A percentile compares a stretch with the other conserved stretches of the same genome.
Evolutionary conservation across 2,113 vertebrate genomes (phyloP).

Genomic region (Synchiropus splendidus): DNA sequence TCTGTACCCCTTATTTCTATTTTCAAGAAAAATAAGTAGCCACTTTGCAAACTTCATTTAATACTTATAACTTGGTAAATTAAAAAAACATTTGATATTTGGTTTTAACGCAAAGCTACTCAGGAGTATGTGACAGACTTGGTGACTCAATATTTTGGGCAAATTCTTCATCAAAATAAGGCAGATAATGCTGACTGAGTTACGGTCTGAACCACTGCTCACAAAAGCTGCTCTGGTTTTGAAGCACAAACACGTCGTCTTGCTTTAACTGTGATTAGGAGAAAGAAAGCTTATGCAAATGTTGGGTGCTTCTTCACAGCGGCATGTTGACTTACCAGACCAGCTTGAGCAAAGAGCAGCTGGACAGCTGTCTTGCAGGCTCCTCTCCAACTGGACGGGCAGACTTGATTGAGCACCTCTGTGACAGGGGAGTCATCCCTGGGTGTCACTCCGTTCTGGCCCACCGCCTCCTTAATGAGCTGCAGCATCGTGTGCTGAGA

Average conservation of each 20-base stretch:
- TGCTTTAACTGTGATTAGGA: too few relatives aligned
- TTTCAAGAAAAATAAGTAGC: too few relatives aligned
- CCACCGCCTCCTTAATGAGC: constrained; percentile 88
- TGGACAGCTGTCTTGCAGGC: constrained; percentile 98
- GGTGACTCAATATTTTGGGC: too few relatives aligned
- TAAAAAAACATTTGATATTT: too few relatives aligned
- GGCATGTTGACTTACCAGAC: constrained; percentile 77
- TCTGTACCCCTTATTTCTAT: too few relatives aligned
- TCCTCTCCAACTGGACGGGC: constrained; percentile 93
- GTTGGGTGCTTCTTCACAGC: not conserved
- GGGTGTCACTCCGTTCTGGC: constrained; percentile 80
- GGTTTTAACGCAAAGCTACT: too few relatives aligned
- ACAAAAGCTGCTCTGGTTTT: not conserved
- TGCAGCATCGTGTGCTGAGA: constrained; percentile 88
- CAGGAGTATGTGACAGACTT: too few relatives aligned
- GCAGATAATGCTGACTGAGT: not conserved
- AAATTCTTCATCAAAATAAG: not conserved
- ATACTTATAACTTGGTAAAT: too few relatives aligned
- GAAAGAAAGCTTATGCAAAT: too few relatives aligned
- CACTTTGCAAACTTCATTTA: too few relatives aligned
- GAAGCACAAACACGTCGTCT: too few relatives aligned
- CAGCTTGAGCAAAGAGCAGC: constrained; percentile 91
- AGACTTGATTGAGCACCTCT: constrained; percentile 94
- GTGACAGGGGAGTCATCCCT: constrained; percentile 86
- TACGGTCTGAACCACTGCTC: not conserved